These are phyloP conservation scores for Sitophilus oryzae DNA, from an alignment of 1,140 invertebrate genomes.

Conservation along the genomic window DNA sequence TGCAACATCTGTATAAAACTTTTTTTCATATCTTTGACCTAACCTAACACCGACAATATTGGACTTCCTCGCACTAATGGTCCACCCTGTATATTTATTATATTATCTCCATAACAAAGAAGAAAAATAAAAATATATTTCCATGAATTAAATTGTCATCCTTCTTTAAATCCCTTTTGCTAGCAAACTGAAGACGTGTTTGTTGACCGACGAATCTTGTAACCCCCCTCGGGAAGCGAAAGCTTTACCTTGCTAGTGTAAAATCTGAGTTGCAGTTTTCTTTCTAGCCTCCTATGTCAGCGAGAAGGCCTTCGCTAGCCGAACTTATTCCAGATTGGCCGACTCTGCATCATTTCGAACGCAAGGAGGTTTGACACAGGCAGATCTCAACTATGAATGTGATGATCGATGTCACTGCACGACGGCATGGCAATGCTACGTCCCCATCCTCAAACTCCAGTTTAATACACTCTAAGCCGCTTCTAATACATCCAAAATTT, in stretches of 20 bases:
- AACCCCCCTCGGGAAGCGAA: constrained; percentile 3
- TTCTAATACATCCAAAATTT: constrained; percentile 23
- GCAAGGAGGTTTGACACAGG: constrained; percentile 63
- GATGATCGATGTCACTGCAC: constrained; percentile 29
- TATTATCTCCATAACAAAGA: too few species aligned
- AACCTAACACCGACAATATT: too few species aligned
- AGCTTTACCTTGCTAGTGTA: constrained; percentile 6
- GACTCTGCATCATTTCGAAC: constrained; percentile 78
- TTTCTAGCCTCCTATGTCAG: constrained; percentile 57
- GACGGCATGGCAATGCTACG: constrained; percentile 16
- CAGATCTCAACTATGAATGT: constrained; percentile 25
- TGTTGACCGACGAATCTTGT: neutral
- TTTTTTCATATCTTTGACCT: too few species aligned
- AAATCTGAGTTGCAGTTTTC: constrained; percentile 35
- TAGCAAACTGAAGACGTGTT: too few species aligned
- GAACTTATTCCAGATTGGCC: constrained; percentile 97
- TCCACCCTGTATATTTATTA: too few species aligned
- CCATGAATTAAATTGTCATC: too few species aligned
- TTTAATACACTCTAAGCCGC: constrained; percentile 8
- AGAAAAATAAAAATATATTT: too few species aligned
- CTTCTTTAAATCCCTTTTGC: too few species aligned
- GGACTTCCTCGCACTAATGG: too few species aligned
- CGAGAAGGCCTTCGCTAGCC: constrained; percentile 82
- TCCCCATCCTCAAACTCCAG: constrained; percentile 3
- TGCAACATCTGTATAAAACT: too few species aligned